phyloP scores from a whole-genome alignment of 2,113 vertebrate species.

The Hippopotamus amphibius region DNA sequence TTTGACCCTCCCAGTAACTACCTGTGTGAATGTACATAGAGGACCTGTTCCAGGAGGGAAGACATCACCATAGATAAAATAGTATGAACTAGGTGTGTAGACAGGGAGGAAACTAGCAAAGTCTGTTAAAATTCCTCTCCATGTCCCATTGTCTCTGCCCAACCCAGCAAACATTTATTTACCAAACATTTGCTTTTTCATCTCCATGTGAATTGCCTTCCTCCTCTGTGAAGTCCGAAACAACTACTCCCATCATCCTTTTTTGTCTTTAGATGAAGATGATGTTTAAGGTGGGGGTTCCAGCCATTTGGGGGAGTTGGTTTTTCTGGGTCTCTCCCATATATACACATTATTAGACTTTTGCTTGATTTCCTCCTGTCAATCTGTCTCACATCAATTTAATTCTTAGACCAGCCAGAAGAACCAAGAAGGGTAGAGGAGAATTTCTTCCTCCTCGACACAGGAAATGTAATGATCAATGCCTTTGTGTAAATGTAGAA shows the following conservation, averaged over 20 bases:
- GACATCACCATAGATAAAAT: background rate
- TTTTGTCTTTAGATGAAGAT: background rate
- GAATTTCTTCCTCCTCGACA: background rate
- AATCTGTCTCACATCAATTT: background rate
- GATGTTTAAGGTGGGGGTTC: background rate
- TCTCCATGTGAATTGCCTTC: background rate
- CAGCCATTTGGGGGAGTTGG: background rate
- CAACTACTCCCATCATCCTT: background rate
- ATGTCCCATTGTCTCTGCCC: background rate
- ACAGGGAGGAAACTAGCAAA: background rate
- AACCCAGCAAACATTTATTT: background rate
- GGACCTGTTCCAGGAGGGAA: background rate
- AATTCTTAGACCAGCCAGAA: background rate
- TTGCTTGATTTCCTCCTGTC: background rate
- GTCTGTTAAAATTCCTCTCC: background rate
- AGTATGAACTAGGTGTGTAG: background rate
- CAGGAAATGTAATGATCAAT: rapidly evolving
- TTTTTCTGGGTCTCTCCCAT: background rate
- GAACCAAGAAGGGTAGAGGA: background rate
- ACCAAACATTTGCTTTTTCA: background rate
- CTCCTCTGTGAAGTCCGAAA: background rate
- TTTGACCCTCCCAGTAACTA: background rate
- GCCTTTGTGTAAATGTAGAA: background rate
- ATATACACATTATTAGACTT: background rate
- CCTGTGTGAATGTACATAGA: background rate